Conservation (phyloP, 92 coral and sea anemone genomes). For the Umimayanthus kanabou region DNA sequence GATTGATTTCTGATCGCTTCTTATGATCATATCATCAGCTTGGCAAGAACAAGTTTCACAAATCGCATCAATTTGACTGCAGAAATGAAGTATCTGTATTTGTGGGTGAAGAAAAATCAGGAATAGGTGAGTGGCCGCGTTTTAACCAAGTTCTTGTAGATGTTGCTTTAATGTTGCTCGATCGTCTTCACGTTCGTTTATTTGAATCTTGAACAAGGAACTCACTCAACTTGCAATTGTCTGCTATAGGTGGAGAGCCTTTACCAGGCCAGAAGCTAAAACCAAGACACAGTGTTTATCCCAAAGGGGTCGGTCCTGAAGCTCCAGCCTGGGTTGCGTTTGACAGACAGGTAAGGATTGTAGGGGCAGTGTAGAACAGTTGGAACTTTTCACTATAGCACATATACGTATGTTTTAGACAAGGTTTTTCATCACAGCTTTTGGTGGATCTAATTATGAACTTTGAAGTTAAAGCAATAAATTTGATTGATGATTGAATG, state of each 20-base stretch:
- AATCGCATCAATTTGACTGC: conserved; percentile 93
- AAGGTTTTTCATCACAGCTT: background rate
- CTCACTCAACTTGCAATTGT: background rate
- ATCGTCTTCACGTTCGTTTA: background rate
- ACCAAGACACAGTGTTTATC: conserved; percentile 87
- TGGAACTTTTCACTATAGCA: background rate
- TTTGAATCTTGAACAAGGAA: background rate
- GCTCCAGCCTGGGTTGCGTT: conserved; percentile 99
- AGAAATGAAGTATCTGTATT: conserved; percentile 92
- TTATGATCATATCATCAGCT: conserved; percentile 65
- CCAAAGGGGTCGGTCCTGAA: conserved; percentile 95
- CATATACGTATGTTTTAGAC: background rate
- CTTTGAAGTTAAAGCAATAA: no score
- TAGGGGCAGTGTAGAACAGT: background rate
- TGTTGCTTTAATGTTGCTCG: background rate
- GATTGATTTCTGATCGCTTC: conserved; percentile 20
- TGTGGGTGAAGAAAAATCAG: conserved; percentile 93
- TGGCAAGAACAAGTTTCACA: conserved; percentile 94
- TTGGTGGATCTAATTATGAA: no score
- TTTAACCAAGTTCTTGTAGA: background rate
- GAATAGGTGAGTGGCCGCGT: conserved; percentile 75
- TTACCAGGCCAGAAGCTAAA: conserved; percentile 89
- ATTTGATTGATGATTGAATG: background rate
- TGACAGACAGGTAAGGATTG: conserved; percentile 78
- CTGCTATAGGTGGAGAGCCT: conserved; percentile 79